Evolutionary conservation across 1,140 invertebrate genomes (phyloP).

Genomic region (Metopolophium dirhodum): DNA sequence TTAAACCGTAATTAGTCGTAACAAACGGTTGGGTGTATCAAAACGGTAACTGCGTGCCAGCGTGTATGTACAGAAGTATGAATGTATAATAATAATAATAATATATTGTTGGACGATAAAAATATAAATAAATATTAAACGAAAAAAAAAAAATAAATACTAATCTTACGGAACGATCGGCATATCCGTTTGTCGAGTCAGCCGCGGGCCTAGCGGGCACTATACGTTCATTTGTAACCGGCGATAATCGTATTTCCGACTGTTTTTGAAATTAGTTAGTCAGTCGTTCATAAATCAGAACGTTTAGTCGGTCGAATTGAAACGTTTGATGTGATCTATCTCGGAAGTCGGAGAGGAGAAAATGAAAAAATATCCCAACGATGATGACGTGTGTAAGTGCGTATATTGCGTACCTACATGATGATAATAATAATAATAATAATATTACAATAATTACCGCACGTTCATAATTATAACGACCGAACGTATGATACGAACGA

Average conservation of each 20-base stretch:
- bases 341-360: too few species aligned
- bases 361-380: not conserved
- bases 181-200: conserved; percentile 22
- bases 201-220: conserved; percentile 11
- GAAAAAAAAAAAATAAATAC: conserved; percentile 21
- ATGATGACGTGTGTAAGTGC: not conserved
- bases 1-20: conserved; percentile 51
- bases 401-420: not conserved
- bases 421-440: not conserved
- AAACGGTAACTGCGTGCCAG: not conserved
- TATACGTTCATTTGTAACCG: conserved; percentile 26
- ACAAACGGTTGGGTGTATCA: conserved; percentile 17
- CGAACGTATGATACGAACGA: not conserved
- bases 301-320: conserved; percentile 40
- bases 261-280: conserved; percentile 33
- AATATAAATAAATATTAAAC: conserved; percentile 13
- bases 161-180: conserved; percentile 39
- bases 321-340: conserved; percentile 26
- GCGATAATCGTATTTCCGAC: conserved; percentile 50
- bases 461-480: not conserved
- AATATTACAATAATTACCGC: not conserved
- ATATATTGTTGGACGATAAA: conserved; percentile 4
- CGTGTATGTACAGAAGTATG: conserved; percentile 13
- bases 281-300: conserved; percentile 17
- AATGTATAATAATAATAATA: not conserved